Evolutionary conservation across 2,888 invertebrate genomes (phyloP), one percentile per base, ranked within the genome.

Genomic region (Cecidostiba fungosa): DNA sequence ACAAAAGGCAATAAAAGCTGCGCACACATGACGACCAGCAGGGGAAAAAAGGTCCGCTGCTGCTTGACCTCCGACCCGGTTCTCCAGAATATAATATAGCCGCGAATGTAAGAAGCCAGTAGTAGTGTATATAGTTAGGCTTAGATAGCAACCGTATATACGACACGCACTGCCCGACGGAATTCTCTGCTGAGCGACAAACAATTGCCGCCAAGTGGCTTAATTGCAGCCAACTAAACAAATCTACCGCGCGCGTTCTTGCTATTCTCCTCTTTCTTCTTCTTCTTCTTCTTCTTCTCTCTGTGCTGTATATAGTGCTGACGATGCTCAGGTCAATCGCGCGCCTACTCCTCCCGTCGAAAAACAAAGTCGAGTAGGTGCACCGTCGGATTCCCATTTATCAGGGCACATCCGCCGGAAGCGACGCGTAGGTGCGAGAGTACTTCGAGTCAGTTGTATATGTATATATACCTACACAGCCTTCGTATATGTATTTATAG

Each of bases 151-250:
- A 43, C 43, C 43, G 43, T 43, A 43, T 43, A 43, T 12, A 12
- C 43, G 43, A 83, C 85, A 59, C 89, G 89, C 91, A 91, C 90
- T 92, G 92, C 10, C 92, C 92, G 92, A 92, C 91, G 92, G 92
- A 93, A 93, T 93, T 93, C 92, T 93, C 81, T 85, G 84, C 87
- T 84, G 92, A 93, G 93, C 93, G 93, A 93, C 93, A 93, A 93
- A 93, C 93, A 93, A 93, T 93, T 93, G 93, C 92, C 92, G 92
- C 92, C 93, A 93, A 93, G 93, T 93, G 93, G 93, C 93, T 93
- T 93, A 93, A 93, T 93, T 93, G 92, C 92, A 91, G 91, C 92
- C 92, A 93, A 93, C 93, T 93, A 93, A 93, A 93, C 93, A 93
- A 93, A 93, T 91, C 87, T 77, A 79, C 47, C 80, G 86, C 85